phyloP scores from a whole-genome alignment of 2,113 vertebrate genomes.

The Triplophysa siluroides region DNA sequence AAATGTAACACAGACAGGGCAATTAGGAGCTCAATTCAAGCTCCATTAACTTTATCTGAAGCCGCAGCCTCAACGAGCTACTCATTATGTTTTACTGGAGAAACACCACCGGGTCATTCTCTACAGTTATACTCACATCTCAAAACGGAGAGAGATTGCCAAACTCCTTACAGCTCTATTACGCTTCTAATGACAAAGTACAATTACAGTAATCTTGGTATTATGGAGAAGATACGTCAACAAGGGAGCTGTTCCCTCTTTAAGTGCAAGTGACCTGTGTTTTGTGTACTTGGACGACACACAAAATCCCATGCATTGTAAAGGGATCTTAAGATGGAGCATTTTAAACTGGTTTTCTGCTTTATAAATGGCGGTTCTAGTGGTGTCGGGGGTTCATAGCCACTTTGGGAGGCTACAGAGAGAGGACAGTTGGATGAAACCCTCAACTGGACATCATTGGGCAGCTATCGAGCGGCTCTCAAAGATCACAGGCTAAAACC shows the following conservation, averaged over 20 bases:
- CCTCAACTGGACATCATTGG: conserved; percentile 40
- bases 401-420: neutral
- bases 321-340: neutral
- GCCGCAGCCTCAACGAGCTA: conserved; percentile 76
- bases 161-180: conserved; percentile 30
- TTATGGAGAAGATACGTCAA: conserved; percentile 13
- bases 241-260: neutral
- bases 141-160: conserved; percentile 44
- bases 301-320: neutral
- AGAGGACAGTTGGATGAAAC: neutral
- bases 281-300: neutral
- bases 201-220: conserved; percentile 4
- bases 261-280: neutral
- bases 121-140: conserved; percentile 54
- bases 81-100: conserved; percentile 58
- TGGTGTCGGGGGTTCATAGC: neutral
- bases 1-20: conserved; percentile 90
- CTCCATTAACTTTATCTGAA: conserved; percentile 93
- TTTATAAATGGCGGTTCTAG: neutral
- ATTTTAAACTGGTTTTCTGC: neutral
- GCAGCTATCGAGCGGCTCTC: conserved; percentile 30
- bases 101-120: conserved; percentile 53
- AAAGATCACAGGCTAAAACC: conserved; percentile 40
- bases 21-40: conserved; percentile 95
- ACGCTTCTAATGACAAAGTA: conserved; percentile 26